Percentiles rank a stretch among this genome's conserved stretches.
These are phyloP conservation scores for Syngnathus floridae DNA, from an alignment of 2,113 vertebrate species.

Conservation along the genomic window DNA sequence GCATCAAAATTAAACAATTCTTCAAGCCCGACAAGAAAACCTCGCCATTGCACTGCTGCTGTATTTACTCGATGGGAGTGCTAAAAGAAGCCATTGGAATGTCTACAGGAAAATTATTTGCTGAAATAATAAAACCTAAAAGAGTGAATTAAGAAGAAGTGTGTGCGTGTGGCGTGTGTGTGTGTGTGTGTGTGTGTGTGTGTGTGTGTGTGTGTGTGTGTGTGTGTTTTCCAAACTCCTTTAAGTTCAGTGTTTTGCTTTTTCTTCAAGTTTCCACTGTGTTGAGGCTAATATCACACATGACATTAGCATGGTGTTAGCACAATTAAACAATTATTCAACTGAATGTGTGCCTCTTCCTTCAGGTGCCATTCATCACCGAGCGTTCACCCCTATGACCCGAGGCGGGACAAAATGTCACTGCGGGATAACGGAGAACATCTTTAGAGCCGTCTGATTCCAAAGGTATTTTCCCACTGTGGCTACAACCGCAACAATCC, in stretches of 20 bases:
- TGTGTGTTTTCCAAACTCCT: no score
- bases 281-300: background rate
- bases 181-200: no score
- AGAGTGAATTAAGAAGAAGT: no score
- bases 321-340: constrained; percentile 4
- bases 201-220: no score
- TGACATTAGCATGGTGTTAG: background rate
- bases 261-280: no score
- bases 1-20: constrained; percentile 82
- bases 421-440: constrained; percentile 55
- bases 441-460: constrained; percentile 18
- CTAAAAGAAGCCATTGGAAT: background rate
- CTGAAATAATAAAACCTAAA: no score
- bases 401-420: constrained; percentile 59
- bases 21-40: constrained; percentile 63
- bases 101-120: no score
- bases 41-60: background rate
- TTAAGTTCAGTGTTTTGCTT: background rate
- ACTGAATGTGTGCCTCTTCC: background rate
- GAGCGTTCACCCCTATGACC: constrained; percentile 53
- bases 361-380: constrained; percentile 50
- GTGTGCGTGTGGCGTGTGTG: no score
- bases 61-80: background rate
- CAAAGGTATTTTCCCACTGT: background rate
- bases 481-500: background rate